Evolutionary conservation across 2,888 invertebrate species (phyloP), one percentile per base, ranked within the genome.

Genomic region (Plebejus anna): DNA sequence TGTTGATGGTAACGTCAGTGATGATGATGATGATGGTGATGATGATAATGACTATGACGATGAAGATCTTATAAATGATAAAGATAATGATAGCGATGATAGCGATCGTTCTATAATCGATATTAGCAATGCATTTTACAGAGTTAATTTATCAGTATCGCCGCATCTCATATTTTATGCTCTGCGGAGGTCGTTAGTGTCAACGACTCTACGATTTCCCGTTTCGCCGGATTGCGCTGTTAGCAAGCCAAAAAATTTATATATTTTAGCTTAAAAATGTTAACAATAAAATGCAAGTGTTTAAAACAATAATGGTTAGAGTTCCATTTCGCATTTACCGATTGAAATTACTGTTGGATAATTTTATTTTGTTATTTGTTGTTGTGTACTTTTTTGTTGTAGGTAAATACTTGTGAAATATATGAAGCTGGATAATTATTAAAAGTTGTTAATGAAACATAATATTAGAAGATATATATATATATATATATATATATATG

Each of bases 111-210:
- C 47, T 47, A 55, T 55, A 55, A 55, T 55, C 55, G 55, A 55
- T 16, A 61, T 61, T 61, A 61, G 9, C 28, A 28, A 61, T 61
- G 61, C 11, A 28, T 61, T 16, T 61, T 28, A 61, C 22, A 9
- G 22, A 6, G 72, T 72, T 51, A 72, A 72, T 72, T 72, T 72
- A 72, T 72, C 47, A 51, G 42, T 28, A 72, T 22, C 72, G 72
- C 42, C 72, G 72, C 72, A 72, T 72, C 72, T 72, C 72, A 72
- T 72, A 72, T 72, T 72, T 72, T 51, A 72, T 51, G 47, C 47
- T 28, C 42, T 72, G 72, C 72, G 51, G 72, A 72, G 72, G 51
- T 51, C 72, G 72, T 72, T 72, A 72, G 13, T 42, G 72, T 72
- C 72, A 28, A 51, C 72, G 47, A 72, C 72, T 72, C 72, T 51